A percentile compares a stretch with the other conserved stretches of the same genome.
Evolutionary conservation across 2,888 invertebrate species (phyloP).

Genomic region (Clunio marinus): DNA sequence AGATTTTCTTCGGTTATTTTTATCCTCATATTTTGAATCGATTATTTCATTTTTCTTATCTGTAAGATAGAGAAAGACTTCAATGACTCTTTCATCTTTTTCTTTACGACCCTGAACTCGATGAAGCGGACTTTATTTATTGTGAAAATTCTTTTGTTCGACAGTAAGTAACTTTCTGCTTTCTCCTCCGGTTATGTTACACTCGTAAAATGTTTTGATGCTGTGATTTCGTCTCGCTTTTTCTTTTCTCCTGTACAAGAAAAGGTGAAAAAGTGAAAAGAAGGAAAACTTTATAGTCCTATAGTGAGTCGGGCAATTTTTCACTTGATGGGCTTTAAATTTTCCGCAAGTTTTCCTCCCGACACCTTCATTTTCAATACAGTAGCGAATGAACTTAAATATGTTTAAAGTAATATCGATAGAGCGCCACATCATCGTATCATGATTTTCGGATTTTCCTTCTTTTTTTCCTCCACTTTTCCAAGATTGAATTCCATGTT

Average conservation of each 20-base stretch:
- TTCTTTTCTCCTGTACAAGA: too few species aligned
- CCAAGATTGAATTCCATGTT: too few species aligned
- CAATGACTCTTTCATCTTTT: background rate
- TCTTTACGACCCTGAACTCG: background rate
- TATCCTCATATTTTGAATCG: too few species aligned
- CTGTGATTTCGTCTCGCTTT: conserved; percentile 8
- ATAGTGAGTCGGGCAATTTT: conserved; percentile 25
- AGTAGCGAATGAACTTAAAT: conserved; percentile 3
- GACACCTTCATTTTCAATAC: background rate
- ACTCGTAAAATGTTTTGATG: conserved; percentile 19
- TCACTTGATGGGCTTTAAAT: conserved; percentile 38
- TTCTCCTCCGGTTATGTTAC: background rate
- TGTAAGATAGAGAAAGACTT: background rate
- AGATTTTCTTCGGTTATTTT: too few species aligned
- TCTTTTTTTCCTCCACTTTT: too few species aligned
- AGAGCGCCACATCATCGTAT: conserved; percentile 16
- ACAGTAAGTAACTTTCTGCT: conserved; percentile 15
- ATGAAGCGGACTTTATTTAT: conserved; percentile 21
- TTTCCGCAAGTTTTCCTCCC: conserved; percentile 27
- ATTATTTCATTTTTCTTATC: too few species aligned
- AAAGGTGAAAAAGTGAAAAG: background rate
- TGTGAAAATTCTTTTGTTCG: conserved; percentile 28
- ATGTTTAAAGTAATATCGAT: conserved; percentile 33
- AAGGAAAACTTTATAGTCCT: background rate
- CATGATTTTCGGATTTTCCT: conserved; percentile 29